Base-by-base conservation (phyloP, 1,140 invertebrate species). In the Eumeta japonica region DNA sequence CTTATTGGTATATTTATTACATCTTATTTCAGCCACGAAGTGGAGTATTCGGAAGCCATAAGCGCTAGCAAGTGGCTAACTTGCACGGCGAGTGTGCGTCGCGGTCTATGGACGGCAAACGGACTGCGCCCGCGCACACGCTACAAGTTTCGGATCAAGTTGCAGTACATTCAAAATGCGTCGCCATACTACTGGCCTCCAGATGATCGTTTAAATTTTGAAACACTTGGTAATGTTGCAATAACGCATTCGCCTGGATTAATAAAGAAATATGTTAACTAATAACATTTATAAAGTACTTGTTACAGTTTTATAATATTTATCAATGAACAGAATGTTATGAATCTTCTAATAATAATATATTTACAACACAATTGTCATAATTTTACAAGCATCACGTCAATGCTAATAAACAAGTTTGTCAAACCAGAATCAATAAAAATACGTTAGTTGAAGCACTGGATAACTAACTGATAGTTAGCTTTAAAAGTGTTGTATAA, bases 61-160 rank as follows among this genome's bases (percentile, higher is more conserved):
- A 50, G 35, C 2, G 45, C 5, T n/a, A 24, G 52, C 0, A 31
- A 28, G 1, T 73, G 68, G 68, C 39, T 45, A 10, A 3, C 39
- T 0, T 63, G 61, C 37, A 44, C 39, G 9, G 37, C 39, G 29
- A 52, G 33, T 34, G 57, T 27, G 35, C n/a, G 55, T 0, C 61
- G 56, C 31, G 53, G 76, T 5, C 57, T 66, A 10, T 81, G 79
- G 49, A 42, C 47, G 3, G 73, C 87, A 3, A 56, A 50, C 1
- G 60, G 80, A 24, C 63, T 94, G 28, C 67, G 80, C 37, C 86
- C 90, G 0, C 83, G 83, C 39, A 86, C 84, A 0, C 67, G 79
- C 17, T 94, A 93, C 51, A 81, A 81, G 32, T 90, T 92, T 52
- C 79, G 82, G 18, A 58, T 94, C 2, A 63, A 76, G n/a, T 48